These are phyloP conservation scores for Onychomys arenicola DNA, from an alignment of 2,797 vertebrate species.

Conservation along the genomic window DNA sequence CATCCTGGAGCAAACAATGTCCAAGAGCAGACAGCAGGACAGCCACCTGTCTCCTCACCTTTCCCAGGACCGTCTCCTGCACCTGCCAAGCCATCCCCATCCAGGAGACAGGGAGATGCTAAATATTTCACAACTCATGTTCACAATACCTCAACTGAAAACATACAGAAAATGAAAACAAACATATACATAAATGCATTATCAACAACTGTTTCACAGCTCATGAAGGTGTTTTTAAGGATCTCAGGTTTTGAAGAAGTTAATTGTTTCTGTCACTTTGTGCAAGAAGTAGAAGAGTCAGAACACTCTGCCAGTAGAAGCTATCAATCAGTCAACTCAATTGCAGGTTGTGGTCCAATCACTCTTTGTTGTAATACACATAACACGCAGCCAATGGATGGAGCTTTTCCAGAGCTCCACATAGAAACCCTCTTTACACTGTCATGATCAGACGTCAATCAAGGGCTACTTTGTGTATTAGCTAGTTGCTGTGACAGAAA, in stretches of 20 bases:
- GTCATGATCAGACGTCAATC: background rate
- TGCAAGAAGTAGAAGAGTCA: slow-evolving; percentile 6
- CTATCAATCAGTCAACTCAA: background rate
- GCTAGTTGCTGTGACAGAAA: background rate
- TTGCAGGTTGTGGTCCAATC: background rate
- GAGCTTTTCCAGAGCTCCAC: no score
- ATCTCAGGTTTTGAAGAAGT: background rate
- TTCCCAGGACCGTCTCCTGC: background rate
- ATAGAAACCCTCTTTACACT: background rate
- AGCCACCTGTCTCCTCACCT: background rate
- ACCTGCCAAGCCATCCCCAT: background rate
- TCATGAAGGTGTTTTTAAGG: background rate
- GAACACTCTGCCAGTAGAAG: background rate
- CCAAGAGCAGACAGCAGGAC: background rate
- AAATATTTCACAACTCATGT: background rate
- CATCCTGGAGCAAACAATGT: background rate
- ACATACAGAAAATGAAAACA: background rate
- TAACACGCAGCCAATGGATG: background rate
- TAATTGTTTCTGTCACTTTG: slow-evolving; percentile 62
- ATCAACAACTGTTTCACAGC: background rate
- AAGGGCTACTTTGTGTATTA: background rate
- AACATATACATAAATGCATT: background rate
- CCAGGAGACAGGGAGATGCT: background rate
- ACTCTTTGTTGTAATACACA: background rate
- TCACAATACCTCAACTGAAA: background rate